Conservation (phyloP, 2,113 vertebrate species). For the Alaudala cheleensis region DNA sequence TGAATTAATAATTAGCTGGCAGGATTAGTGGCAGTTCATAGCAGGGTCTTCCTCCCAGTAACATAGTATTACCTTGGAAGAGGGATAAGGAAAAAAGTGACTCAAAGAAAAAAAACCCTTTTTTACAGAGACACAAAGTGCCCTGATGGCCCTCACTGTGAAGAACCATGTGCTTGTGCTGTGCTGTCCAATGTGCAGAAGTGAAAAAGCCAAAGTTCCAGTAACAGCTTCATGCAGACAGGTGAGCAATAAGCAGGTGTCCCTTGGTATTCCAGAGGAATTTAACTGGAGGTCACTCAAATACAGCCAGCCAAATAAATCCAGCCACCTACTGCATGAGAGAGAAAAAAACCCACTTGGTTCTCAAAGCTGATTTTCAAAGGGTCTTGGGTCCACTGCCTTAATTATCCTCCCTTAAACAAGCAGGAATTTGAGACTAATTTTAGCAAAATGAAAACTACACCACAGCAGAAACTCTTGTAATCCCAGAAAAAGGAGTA, state of each 20-base stretch:
- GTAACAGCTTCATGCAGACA: not conserved
- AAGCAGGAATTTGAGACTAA: not conserved
- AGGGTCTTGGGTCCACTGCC: not conserved
- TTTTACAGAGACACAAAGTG: not conserved
- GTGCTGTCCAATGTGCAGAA: not conserved
- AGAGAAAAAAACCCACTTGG: not conserved
- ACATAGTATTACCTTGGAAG: not conserved
- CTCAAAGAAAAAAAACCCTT: not conserved
- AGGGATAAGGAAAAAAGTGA: not conserved
- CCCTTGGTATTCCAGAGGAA: not conserved
- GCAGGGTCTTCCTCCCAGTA: not conserved
- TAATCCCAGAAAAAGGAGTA: not conserved
- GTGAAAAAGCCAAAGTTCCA: not conserved
- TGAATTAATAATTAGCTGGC: not conserved
- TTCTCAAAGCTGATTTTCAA: not conserved
- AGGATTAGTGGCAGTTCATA: not conserved
- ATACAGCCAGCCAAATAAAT: not conserved
- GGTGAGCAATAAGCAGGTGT: not conserved
- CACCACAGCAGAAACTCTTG: not conserved
- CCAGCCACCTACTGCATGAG: not conserved
- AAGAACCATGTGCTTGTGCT: fast-evolving
- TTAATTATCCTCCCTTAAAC: not conserved
- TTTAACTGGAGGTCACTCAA: not conserved
- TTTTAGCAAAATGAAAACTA: not conserved
- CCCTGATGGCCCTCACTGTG: not conserved